phyloP scores from a whole-genome alignment of 2,888 invertebrate genomes.

The Sarcophaga rosellei region DNA sequence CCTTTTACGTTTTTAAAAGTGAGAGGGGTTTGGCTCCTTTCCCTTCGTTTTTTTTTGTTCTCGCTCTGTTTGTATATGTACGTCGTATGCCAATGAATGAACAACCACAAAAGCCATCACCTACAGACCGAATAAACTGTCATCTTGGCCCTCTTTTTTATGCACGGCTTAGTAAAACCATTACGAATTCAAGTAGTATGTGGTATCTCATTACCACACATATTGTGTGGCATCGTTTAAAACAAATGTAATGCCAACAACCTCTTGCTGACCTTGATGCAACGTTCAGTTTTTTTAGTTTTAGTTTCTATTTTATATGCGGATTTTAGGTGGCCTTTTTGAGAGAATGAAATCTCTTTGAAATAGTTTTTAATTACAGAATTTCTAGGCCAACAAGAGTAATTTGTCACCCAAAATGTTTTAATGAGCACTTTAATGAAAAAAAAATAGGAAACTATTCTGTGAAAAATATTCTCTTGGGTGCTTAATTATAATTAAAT shows the following conservation, averaged over 20 bases:
- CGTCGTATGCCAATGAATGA: neutral
- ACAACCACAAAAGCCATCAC: conserved; percentile 50
- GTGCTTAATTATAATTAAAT: too few relatives aligned
- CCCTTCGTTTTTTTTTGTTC: neutral
- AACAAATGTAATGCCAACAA: conserved; percentile 23
- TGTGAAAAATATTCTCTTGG: too few relatives aligned
- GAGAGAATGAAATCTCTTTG: neutral
- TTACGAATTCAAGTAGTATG: conserved; percentile 50
- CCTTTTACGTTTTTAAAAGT: neutral
- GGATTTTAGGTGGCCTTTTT: neutral
- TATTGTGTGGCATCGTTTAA: neutral
- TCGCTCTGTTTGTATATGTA: neutral
- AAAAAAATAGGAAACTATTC: too few relatives aligned
- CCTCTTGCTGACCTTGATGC: conserved; percentile 56
- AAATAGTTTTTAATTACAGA: neutral
- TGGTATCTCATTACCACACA: conserved; percentile 50
- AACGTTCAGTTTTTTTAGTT: conserved; percentile 36
- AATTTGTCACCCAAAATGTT: too few relatives aligned
- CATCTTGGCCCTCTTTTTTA: conserved; percentile 57
- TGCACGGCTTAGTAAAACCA: conserved; percentile 26
- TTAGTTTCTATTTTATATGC: conserved; percentile 12
- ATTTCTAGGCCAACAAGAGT: too few relatives aligned
- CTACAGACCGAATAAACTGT: conserved; percentile 59
- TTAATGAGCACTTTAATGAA: too few relatives aligned
- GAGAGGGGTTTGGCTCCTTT: too few relatives aligned